Base-by-base conservation (phyloP, 2,113 vertebrate species). In the Ochotona princeps region DNA sequence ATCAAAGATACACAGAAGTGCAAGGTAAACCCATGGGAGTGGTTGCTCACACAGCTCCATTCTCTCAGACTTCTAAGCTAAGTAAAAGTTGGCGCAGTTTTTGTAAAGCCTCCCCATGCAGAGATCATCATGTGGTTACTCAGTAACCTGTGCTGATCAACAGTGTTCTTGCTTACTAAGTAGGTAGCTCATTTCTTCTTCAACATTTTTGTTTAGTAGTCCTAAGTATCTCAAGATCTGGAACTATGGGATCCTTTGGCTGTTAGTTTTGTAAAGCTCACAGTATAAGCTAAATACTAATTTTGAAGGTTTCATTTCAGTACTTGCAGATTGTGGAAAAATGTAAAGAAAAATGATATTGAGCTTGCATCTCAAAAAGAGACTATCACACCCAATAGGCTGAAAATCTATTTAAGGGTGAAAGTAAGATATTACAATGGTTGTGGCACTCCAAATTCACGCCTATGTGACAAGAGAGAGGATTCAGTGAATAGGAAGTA, bases 391-490 rank as follows among this genome's bases (percentile, higher is more conserved):
- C 30, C 60, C 23, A 72, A 4, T 7, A 7, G 13, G 35, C 32
- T 66, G 25, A 93, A 90, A 90, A 74, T 49, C 90, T 26, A 8
- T 63, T 94, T 95, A 87, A 1, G 57, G 49, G 14, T 32, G 9
- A 76, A 2, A 0, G 38, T 20, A 72, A 66, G 70, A 11, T 91
- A 63, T 81, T 49, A 30, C 3, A 49, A 17, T 30, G 14, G 60
- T 83, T 61, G 25, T 61, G 81, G 14, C 2, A 83, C 38, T 65
- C 54, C 21, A 63, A 63, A 11, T 5, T 93, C 32, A 65, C 84
- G 73, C 5, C 14, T 28, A 25, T 5, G 2, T 65, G 65, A 86
- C 20, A 51, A 74, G 78, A 65, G 44, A 17, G n/a, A 57, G 13
- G 80, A 44, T 65, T 88, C 80, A 80, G 10, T 72, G 8, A 54